phyloP scores from a whole-genome alignment of 2,888 invertebrate species.

The Aphidoletes aphidimyza region DNA sequence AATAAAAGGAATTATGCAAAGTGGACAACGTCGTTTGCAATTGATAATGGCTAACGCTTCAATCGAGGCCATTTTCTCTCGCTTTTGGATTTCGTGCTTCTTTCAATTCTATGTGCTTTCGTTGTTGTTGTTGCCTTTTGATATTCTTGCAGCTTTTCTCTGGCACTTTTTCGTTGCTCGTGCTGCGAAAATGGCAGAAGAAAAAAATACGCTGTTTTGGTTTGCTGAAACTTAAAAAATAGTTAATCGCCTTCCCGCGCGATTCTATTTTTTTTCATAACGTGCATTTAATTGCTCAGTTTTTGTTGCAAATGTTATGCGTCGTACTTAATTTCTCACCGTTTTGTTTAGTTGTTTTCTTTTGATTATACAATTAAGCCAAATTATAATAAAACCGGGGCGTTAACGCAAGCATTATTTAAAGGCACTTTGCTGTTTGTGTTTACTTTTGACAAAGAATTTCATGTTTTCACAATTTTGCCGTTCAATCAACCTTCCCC shows the following conservation, averaged over 20 bases:
- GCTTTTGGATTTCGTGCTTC: not conserved
- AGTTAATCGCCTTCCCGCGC: not conserved
- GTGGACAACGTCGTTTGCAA: not conserved
- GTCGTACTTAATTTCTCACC: not conserved
- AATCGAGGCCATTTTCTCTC: not conserved
- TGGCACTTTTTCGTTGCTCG: not conserved
- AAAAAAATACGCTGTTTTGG: too few species aligned
- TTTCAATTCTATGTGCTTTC: too few species aligned
- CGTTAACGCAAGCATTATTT: not conserved
- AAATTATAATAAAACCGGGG: not conserved
- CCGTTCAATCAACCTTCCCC: too few species aligned
- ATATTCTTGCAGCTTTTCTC: not conserved
- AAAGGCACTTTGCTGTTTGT: too few species aligned
- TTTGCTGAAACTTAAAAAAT: not conserved
- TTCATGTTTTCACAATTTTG: too few species aligned
- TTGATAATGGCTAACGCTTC: not conserved
- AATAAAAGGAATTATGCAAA: not conserved
- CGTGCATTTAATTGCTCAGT: slow-evolving; percentile 18
- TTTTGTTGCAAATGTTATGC: not conserved
- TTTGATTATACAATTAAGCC: not conserved
- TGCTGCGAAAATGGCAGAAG: too few species aligned
- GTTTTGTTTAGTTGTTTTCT: not conserved
- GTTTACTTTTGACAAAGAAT: too few species aligned
- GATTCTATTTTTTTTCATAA: not conserved
- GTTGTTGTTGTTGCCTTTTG: not conserved